Evolutionary conservation across 1,140 invertebrate genomes (phyloP).

Genomic region (Venturia canescens): DNA sequence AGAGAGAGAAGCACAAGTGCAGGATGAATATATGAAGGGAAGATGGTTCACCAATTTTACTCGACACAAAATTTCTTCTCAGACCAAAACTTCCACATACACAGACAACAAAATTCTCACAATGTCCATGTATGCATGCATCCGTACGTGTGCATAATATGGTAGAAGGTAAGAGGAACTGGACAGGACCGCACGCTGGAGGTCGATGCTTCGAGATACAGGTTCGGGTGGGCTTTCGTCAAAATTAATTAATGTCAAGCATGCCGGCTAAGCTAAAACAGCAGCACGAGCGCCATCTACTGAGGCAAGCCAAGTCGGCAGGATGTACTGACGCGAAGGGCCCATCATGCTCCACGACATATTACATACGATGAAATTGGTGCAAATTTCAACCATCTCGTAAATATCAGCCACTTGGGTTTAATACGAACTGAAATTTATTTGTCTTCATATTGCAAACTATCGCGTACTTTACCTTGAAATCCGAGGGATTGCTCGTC

Average conservation of each 20-base stretch:
- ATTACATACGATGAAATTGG: background rate
- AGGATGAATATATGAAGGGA: background rate
- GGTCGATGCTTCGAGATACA: slow-evolving; percentile 44
- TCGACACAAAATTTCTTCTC: slow-evolving; percentile 21
- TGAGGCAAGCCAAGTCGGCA: background rate
- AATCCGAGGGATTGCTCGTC: too few relatives aligned
- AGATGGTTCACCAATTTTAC: slow-evolving; percentile 42
- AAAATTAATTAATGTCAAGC: slow-evolving; percentile 57
- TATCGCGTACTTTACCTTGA: too few relatives aligned
- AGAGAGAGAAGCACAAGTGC: background rate
- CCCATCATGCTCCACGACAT: background rate
- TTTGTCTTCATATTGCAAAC: too few relatives aligned
- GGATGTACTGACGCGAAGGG: slow-evolving; percentile 22
- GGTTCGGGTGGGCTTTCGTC: slow-evolving; percentile 54
- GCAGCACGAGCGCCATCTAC: slow-evolving; percentile 17
- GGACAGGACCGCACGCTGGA: slow-evolving; percentile 19
- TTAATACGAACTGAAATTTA: too few relatives aligned
- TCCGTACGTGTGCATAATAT: background rate
- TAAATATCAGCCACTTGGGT: too few relatives aligned
- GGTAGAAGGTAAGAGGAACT: background rate
- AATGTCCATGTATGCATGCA: slow-evolving; percentile 2
- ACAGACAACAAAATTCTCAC: background rate
- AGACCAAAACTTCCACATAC: background rate
- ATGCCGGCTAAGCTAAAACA: slow-evolving; percentile 23
- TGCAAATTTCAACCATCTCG: background rate